Conservation (phyloP, 2,113 vertebrate genomes). For the Colaptes auratus region DNA sequence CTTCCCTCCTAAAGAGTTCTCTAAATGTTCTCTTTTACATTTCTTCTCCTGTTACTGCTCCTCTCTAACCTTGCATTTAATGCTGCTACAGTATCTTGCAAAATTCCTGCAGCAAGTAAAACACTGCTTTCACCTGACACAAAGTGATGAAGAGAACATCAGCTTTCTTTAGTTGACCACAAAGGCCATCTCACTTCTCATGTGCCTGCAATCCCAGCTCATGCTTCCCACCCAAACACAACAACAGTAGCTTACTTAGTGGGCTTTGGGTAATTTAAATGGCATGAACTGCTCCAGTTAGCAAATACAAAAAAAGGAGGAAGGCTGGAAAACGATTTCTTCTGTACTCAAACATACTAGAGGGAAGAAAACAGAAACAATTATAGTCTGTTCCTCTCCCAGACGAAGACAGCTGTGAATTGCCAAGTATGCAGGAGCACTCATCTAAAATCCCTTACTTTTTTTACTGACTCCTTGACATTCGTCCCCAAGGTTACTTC, state of each 20-base stretch:
- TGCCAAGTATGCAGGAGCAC: not conserved
- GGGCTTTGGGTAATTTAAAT: not conserved
- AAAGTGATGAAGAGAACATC: not conserved
- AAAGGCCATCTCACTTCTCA: not conserved
- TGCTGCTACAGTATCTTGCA: not conserved
- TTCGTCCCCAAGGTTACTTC: not conserved
- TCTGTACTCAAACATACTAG: not conserved
- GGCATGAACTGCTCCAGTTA: slow-evolving; percentile 47
- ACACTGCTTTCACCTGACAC: not conserved
- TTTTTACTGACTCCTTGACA: not conserved
- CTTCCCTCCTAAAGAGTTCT: not conserved
- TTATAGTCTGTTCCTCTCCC: not conserved
- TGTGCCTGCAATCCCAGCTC: not conserved
- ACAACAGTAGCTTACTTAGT: not conserved
- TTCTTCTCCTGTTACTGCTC: not conserved
- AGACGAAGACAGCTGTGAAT: not conserved
- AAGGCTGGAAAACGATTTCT: slow-evolving; percentile 7
- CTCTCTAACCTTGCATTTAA: not conserved
- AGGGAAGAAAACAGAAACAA: not conserved
- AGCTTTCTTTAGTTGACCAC: not conserved
- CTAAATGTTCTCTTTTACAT: not conserved
- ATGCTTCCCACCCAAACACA: slow-evolving; percentile 16
- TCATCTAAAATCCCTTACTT: not conserved
- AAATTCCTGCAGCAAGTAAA: not conserved
- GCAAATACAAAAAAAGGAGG: slow-evolving; percentile 46